Percentiles rank a stretch among this genome's conserved stretches.
Evolutionary conservation across 1,140 invertebrate species (phyloP).

Genomic region (Hyposmocoma kahamanoa): DNA sequence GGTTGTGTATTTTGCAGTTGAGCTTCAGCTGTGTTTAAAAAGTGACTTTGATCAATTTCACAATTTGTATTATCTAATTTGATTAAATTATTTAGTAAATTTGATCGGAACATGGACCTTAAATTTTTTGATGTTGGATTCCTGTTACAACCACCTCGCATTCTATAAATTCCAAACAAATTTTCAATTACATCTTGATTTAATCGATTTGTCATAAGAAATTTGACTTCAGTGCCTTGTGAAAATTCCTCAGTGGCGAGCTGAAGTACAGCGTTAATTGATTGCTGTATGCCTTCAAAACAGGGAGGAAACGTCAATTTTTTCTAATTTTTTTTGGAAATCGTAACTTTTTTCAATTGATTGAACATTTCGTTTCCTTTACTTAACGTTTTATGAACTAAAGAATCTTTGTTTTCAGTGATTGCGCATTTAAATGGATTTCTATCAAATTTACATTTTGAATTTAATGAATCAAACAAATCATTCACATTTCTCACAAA

Average conservation of each 20-base stretch:
- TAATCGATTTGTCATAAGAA: conserved; percentile 13
- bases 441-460: conserved; percentile 6
- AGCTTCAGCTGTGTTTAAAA: background rate
- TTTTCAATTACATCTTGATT: conserved; percentile 32
- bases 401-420: conserved; percentile 13
- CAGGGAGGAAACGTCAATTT: conserved; percentile 6
- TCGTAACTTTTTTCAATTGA: conserved; percentile 8
- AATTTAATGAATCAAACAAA: conserved; percentile 28
- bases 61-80: conserved; percentile 12
- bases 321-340: conserved; percentile 5
- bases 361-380: conserved; percentile 5
- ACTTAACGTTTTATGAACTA: conserved; percentile 5
- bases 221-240: conserved; percentile 13
- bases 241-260: conserved; percentile 11
- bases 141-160: conserved; percentile 17
- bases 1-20: conserved; percentile 4
- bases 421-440: conserved; percentile 13
- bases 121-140: conserved; percentile 17
- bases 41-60: conserved; percentile 8
- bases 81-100: conserved; percentile 17
- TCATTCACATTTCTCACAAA: conserved; percentile 23
- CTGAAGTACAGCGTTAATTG: conserved; percentile 16
- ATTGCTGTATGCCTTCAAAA: conserved; percentile 14
- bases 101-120: conserved; percentile 19
- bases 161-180: conserved; percentile 19